Percentiles rank a stretch among this genome's conserved stretches.
These are phyloP conservation scores for Marmota flaviventris DNA, from an alignment of 2,113 vertebrate genomes.

Conservation along the genomic window DNA sequence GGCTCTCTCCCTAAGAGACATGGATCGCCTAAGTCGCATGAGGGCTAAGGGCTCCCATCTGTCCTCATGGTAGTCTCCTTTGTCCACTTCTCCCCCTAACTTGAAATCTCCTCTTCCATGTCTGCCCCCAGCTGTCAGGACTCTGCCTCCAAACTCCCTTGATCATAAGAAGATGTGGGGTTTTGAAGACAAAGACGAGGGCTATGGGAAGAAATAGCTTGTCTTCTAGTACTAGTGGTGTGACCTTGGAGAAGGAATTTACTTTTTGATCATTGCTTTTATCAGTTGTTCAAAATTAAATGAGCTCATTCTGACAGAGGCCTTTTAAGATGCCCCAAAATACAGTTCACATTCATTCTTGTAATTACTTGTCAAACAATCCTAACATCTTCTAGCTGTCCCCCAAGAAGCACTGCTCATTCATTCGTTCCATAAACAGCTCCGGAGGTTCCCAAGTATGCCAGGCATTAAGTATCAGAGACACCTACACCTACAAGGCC, in stretches of 20 bases:
- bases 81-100: neutral
- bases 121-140: neutral
- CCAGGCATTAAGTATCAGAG: neutral
- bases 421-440: neutral
- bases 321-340: neutral
- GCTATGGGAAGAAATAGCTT: neutral
- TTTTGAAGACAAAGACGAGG: neutral
- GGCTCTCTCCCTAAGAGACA: neutral
- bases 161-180: neutral
- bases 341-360: neutral
- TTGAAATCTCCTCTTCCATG: neutral
- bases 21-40: fast-evolving
- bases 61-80: neutral
- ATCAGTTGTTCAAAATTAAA: neutral
- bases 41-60: neutral
- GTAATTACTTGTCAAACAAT: slow-evolving; percentile 8
- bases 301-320: neutral
- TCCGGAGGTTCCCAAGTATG: neutral
- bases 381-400: neutral
- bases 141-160: neutral
- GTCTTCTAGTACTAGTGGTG: neutral
- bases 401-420: neutral
- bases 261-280: neutral
- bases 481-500: neutral
- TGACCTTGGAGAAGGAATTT: neutral